Evolutionary conservation across 92 coral and sea anemone species (phyloP).

Genomic region (Heteractis magnifica): DNA sequence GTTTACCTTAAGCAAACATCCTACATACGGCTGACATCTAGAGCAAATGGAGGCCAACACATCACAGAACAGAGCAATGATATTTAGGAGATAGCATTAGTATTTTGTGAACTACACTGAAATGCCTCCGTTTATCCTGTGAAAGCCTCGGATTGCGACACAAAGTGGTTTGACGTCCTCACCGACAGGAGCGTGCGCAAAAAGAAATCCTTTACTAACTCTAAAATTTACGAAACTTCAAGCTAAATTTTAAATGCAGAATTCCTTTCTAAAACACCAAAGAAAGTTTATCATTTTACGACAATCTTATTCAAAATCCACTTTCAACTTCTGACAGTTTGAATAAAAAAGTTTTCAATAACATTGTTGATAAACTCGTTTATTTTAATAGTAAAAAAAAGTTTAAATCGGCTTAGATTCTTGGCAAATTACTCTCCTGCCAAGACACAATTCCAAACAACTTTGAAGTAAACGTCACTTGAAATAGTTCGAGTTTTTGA

Average conservation of each 20-base stretch:
- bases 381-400: not conserved
- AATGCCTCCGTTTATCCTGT: constrained; percentile 1
- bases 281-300: not conserved
- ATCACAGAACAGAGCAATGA: constrained; percentile 6
- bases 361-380: not conserved
- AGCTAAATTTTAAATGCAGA: not conserved
- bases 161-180: not conserved
- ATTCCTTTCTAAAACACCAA: not conserved
- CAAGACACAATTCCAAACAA: not conserved
- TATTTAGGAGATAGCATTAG: constrained; percentile 3
- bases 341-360: not conserved
- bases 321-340: not conserved
- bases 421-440: not conserved
- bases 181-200: not conserved
- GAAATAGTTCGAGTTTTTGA: not conserved
- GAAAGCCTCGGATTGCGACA: not conserved
- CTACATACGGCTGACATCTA: constrained; percentile 17
- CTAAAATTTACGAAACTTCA: not conserved
- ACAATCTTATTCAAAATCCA: not conserved
- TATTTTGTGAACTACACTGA: not conserved
- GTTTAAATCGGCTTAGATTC: constrained; percentile 1
- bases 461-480: not conserved
- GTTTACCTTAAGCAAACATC: constrained; percentile 44
- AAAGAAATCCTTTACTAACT: not conserved
- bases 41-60: constrained; percentile 11